Percentiles rank a stretch among this genome's conserved stretches.
Conservation (phyloP, 2,113 vertebrate species). For the Indri indri region DNA sequence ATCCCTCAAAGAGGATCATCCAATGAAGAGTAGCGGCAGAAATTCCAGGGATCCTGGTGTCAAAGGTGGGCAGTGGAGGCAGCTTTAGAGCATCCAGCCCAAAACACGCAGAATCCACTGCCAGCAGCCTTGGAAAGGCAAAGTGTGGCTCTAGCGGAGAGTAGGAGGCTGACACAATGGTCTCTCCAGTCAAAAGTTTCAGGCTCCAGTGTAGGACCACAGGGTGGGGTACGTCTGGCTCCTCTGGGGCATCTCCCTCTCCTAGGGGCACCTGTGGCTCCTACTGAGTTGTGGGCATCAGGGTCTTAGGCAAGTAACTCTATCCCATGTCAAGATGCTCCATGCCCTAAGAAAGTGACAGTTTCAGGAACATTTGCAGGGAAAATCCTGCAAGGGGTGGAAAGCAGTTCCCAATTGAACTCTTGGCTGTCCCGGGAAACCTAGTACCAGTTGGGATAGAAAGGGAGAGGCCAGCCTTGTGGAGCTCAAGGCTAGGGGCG, state of each 20-base stretch:
- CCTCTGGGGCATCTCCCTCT: background rate
- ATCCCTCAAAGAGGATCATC: too few relatives aligned
- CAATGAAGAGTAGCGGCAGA: background rate
- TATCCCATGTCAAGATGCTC: background rate
- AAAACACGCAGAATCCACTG: too few relatives aligned
- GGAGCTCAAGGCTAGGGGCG: background rate
- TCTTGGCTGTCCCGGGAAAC: background rate
- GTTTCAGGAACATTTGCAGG: background rate
- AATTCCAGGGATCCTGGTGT: background rate
- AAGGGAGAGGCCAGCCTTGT: background rate
- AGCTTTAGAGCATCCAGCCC: background rate
- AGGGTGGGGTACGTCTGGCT: background rate
- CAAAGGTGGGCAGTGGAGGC: background rate
- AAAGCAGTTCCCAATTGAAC: background rate
- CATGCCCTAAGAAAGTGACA: background rate
- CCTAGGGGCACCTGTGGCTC: background rate
- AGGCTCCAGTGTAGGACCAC: background rate
- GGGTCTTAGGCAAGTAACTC: accelerated
- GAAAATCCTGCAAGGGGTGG: background rate
- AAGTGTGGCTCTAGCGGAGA: background rate
- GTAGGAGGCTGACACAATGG: background rate
- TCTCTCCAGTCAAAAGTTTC: background rate
- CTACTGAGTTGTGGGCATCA: too few relatives aligned
- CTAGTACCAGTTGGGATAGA: background rate
- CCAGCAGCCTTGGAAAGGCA: background rate